Base-by-base conservation (phyloP, 2,113 vertebrate species). In the Sula dactylatra region DNA sequence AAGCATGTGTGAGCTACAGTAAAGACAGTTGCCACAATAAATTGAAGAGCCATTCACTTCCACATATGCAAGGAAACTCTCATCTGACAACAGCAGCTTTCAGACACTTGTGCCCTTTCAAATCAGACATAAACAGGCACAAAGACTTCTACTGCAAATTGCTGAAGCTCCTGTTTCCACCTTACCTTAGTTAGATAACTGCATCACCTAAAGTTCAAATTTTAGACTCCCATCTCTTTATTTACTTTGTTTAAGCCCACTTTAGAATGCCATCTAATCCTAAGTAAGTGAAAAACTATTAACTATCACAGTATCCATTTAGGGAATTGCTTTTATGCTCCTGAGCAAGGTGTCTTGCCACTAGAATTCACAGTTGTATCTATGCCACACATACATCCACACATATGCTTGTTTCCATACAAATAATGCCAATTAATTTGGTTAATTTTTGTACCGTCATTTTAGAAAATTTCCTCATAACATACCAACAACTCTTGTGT, bases 401-500 rank as follows among this genome's bases (percentile, higher is more conserved):
- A 24, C 9, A 52, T 11, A 10, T 0, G 10, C 18, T 79, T 73
- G 8, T 50, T 93, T 76, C 77, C 84, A 45, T 25, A 64, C 24
- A 91, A 87, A 62, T 13, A 45, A 31, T 7, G 73, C 5, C 27
- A 86, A 38, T 11, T 62, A 19, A 36, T 49, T 42, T 34, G 25
- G 18, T 49, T 40, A n/a, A 13, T 34, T 91, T 59, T 50, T 66
- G 13, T 31, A 34, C 7, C 4, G 24, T 25, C 3, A 18, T 55
- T 90, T 94, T 9, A 19, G 58, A 52, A 44, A 25, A 12, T 11
- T 18, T 11, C 36, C 69, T 69, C 40, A 16, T 9, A 62, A 98
- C 99, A 65, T 98, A 99, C 99, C 99, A 59, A 99, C 99, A 66
- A 99, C 99, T 93, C 99, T 98, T 50, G 99, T 99, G 97, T 99